Percentiles rank a stretch among this genome's conserved stretches.
phyloP scores from a whole-genome alignment of 2,888 invertebrate species.

The Cataglyphis albicans region DNA sequence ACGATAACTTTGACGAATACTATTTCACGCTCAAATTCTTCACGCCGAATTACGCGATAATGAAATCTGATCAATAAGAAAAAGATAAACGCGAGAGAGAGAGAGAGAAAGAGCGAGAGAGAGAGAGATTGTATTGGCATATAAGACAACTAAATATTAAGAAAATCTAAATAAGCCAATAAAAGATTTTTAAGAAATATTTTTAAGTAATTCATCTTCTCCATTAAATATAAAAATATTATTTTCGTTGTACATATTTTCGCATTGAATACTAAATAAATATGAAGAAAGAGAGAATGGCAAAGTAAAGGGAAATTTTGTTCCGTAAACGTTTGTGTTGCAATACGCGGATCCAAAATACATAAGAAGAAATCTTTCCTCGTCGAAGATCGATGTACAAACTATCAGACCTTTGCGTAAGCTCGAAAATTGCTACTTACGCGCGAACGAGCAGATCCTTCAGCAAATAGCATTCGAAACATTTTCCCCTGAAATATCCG shows the following conservation, averaged over 20 bases:
- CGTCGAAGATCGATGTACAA: constrained; percentile 29
- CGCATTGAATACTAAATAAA: neutral
- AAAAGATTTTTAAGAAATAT: neutral
- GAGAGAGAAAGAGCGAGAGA: no score
- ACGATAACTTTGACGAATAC: constrained; percentile 48
- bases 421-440: constrained; percentile 48
- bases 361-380: constrained; percentile 28
- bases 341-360: constrained; percentile 8
- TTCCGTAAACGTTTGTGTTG: constrained; percentile 35
- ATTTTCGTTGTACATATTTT: neutral
- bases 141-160: constrained; percentile 6
- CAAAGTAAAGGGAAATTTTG: constrained; percentile 10
- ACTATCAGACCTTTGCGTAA: constrained; percentile 45
- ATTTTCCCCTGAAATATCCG: constrained; percentile 52
- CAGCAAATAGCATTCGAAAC: constrained; percentile 54
- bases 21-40: constrained; percentile 47
- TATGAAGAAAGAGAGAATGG: neutral
- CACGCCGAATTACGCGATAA: constrained; percentile 37
- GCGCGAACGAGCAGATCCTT: constrained; percentile 48
- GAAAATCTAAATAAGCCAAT: neutral
- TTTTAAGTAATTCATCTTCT: neutral
- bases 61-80: constrained; percentile 42
- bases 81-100: neutral
- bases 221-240: neutral
- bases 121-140: neutral